phyloP scores from a whole-genome alignment of 2,113 vertebrate species.

The Melanerpes formicivorus region DNA sequence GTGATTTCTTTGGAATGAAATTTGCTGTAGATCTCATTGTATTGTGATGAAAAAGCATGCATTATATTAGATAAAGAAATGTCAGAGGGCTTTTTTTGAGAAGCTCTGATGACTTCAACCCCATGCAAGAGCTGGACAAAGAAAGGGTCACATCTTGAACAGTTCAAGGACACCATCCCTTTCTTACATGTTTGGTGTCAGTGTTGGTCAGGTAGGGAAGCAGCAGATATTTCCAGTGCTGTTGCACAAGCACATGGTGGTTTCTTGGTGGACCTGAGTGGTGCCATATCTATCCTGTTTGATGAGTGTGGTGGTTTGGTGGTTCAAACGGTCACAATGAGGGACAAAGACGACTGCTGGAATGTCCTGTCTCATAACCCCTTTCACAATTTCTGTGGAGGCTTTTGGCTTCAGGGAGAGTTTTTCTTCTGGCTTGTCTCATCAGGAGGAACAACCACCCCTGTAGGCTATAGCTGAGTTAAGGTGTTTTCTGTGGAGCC shows the following conservation, averaged over 20 bases:
- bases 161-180: not conserved
- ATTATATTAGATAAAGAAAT: not conserved
- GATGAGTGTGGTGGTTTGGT: not conserved
- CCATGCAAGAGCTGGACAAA: not conserved
- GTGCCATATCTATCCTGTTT: not conserved
- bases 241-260: rapidly evolving
- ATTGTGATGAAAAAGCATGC: not conserved
- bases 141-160: not conserved
- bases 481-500: not conserved
- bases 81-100: not conserved
- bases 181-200: rapidly evolving
- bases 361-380: not conserved
- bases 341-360: not conserved
- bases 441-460: not conserved
- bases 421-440: not conserved
- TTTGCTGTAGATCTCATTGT: not conserved
- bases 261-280: not conserved
- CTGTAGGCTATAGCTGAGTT: not conserved
- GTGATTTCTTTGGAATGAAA: not conserved
- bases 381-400: not conserved
- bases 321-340: no score
- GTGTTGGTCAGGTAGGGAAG: not conserved
- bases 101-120: not conserved
- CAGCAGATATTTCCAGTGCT: not conserved
- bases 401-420: not conserved